Base-by-base conservation (phyloP, 2,797 vertebrate species). In the Ibycter americanus region DNA sequence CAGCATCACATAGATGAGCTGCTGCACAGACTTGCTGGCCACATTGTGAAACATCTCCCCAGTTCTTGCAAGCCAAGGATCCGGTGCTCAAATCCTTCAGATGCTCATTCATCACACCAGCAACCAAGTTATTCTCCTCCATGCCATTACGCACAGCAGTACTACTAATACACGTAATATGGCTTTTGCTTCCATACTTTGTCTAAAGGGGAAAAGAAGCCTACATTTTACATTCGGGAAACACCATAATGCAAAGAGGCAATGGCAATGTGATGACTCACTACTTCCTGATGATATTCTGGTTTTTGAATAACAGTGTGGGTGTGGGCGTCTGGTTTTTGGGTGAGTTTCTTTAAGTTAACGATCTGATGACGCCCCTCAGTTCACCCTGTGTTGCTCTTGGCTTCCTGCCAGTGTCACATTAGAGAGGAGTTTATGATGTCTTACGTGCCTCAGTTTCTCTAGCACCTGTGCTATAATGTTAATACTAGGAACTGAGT, bases 281-380 rank as follows among this genome's bases (percentile, higher is more conserved):
- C 55, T 68, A 44, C 82, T 93, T 96, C 94, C 94, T 95, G 94
- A 76, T 49, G 72, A 44, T 76, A 79, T 79, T 96, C 72, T 73
- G 80, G 25, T 47, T 95, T 95, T 83, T 95, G 49, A 96, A 86
- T 71, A 96, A 94, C 93, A 94, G 44, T 15, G 12, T 93, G 96
- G 95, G 92, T 93, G 96, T 97, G 96, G 92, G 32, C 46, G 34
- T 65, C 86, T 92, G 74, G 16, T 6, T 62, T 96, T 89, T 32
- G 78, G 95, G 94, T 82, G 89, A 76, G 29, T 88, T 93, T 86
- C 59, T 66, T 87, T 63, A 77, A 87, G 94, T 96, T 96, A 97
- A 94, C 46, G 22, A 95, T 96, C 90, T 93, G 83, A 89, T 93
- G 90, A 92, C 56, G 1, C 78, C 87, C 89, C 79, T 93, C 55